Percentiles rank a stretch among this genome's conserved stretches.
These are phyloP conservation scores for Propithecus deckenii DNA, from an alignment of 2,797 vertebrate species.

Conservation along the genomic window DNA sequence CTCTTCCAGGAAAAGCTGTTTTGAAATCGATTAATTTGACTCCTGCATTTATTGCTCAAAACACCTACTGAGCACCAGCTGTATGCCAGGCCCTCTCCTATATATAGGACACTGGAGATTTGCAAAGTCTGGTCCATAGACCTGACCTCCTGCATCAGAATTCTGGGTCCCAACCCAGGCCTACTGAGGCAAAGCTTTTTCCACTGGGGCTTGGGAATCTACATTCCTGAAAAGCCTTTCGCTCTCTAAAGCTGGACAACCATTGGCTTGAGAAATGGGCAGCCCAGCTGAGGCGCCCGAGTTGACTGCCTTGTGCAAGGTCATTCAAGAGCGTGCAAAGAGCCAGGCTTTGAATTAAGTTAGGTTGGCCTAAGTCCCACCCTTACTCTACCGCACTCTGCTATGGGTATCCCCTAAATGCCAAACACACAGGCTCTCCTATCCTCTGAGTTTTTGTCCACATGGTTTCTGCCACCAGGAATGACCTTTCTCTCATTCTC, in stretches of 20 bases:
- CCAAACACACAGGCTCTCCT: neutral
- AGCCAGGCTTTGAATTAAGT: neutral
- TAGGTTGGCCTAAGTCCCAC: neutral
- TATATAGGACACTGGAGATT: rapidly evolving
- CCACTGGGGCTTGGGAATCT: neutral
- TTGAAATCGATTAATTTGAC: neutral
- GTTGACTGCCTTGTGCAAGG: neutral
- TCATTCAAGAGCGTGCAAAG: neutral
- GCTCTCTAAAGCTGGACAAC: neutral
- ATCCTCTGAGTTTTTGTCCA: neutral
- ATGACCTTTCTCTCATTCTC: neutral
- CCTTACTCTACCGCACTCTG: neutral
- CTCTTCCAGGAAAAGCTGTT: neutral
- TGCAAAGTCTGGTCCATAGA: neutral
- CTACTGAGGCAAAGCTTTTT: neutral
- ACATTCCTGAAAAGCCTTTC: neutral
- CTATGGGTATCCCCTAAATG: too few relatives aligned
- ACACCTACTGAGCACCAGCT: neutral
- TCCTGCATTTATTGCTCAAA: neutral
- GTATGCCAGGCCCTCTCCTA: neutral
- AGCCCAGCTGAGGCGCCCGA: neutral
- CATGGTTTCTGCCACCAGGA: neutral
- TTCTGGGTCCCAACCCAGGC: neutral
- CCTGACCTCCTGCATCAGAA: neutral
- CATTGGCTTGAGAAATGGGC: neutral